These are phyloP conservation scores for Podilymbus podiceps DNA, from an alignment of 2,113 vertebrate genomes.

Conservation along the genomic window DNA sequence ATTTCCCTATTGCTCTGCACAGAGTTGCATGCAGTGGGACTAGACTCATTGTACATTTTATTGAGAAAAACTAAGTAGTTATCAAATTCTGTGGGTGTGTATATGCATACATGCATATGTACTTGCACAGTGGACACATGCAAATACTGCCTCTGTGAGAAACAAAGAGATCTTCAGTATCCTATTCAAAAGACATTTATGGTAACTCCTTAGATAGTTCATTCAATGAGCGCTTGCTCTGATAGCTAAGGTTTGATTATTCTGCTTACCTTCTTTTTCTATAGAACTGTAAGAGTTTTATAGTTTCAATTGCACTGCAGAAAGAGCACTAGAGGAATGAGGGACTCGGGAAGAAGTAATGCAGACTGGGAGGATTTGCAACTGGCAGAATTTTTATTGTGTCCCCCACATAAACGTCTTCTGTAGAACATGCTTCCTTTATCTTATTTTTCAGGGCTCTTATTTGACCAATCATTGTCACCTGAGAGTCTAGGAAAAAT, in stretches of 20 bases:
- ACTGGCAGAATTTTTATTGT: not conserved
- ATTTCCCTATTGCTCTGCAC: not conserved
- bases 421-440: not conserved
- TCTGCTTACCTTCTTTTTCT: not conserved
- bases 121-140: not conserved
- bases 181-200: not conserved
- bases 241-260: not conserved
- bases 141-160: not conserved
- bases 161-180: not conserved
- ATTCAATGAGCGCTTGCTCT: not conserved
- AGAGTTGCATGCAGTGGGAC: not conserved
- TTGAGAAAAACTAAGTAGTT: not conserved
- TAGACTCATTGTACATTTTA: not conserved
- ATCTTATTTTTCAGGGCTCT: not conserved
- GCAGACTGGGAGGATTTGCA: not conserved
- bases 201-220: not conserved
- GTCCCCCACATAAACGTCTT: not conserved
- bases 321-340: not conserved
- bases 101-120: not conserved
- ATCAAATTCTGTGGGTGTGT: not conserved
- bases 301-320: not conserved
- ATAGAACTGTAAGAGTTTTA: not conserved
- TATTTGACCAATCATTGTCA: not conserved
- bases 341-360: not conserved
- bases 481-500: not conserved